Base-by-base conservation (phyloP, 2,797 vertebrate genomes). In the Micrastur ruficollis region DNA sequence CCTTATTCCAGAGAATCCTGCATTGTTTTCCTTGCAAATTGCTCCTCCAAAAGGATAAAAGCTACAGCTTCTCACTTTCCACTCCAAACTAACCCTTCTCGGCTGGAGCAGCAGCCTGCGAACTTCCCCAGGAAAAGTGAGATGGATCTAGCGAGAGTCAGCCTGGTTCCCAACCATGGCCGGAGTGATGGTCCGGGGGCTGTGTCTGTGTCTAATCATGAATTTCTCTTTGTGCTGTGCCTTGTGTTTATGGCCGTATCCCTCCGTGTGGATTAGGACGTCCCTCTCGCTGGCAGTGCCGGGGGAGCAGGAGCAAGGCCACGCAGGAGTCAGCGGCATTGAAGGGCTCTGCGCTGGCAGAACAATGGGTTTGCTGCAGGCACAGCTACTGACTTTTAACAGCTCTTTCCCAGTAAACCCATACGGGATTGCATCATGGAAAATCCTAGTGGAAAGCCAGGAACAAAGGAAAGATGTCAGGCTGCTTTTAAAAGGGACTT, bases 11-110 rank as follows among this genome's bases (percentile, higher is more conserved):
- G 87, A 89, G 94, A 97, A 95, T 96, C 96, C 91, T 94, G 92
- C 90, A 95, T 97, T 97, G 96, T 97, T 97, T 97, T 95, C 84
- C 93, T 97, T 96, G 91, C 91, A 97, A 97, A 98, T 96, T 97
- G 96, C 96, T 97, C 95, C 94, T 97, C 97, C 95, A 95, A 92
- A 97, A 96, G 93, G 96, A 96, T 93, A 90, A 96, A 96, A 95
- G 93, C 93, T 95, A 92, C 85, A 95, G 91, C 93, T 95, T 95
- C 95, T 97, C 95, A 87, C 96, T 97, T 96, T 92, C 96, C 91
- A 62, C 78, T 95, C 66, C 80, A 95, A 94, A 95, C 89, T 78
- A 96, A 96, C 93, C 80, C 65, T 78, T 89, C 93, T 85, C 7
- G 3, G 52, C 89, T 89, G 90, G 63, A 90, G 74, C 55, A 68